Base-by-base conservation (phyloP, 2,888 invertebrate genomes). In the Sicus ferrugineus region DNA sequence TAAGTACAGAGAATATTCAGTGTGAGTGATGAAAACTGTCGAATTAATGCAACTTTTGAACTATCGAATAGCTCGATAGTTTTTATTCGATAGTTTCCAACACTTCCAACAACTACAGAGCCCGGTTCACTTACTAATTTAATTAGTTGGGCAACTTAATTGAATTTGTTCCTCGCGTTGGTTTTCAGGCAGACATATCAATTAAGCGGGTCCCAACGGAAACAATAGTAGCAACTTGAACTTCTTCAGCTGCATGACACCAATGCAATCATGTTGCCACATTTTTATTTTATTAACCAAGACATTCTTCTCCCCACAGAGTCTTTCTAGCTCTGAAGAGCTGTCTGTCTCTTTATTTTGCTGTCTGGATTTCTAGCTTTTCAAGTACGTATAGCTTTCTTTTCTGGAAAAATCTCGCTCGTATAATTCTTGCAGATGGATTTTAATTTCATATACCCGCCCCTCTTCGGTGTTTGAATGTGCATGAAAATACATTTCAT, bases 331-430 rank as follows among this genome's bases (percentile, higher is more conserved):
- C 46, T 31, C 59, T 42, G 23, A 7, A 19, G 16, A 46, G 7
- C 46, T 14, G 26, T 63, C 46, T 26, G 46, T 28, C 30, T 52
- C 2, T 14, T 14, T 14, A 5, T 11, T 46, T 48, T n/a, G 4
- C 66, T 56, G 31, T 38, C 28, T 66, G 31, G 21, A 56, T 56
- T n/a, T 65, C 4, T 21, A n/a, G 11, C 48, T n/a, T 48, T n/a
- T 19, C n/a, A 5, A 11, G n/a, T 56, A 6, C 14, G 34, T 9
- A 14, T 34, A 34, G 34, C 34, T 56, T 26, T 19, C 26, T 34
- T 16, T 59, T 26, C 59, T n/a, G n/a, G n/a, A n/a, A n/a, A 9
- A 16, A 30, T 31, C 34, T 59, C 23, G 7, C 59, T 16, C 14
- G 19, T 21, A 23, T 52, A 52, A 52, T 52, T 21, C 52, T 21